Percentiles rank a stretch among this genome's conserved stretches.
These are phyloP conservation scores for Octodon degus DNA, from an alignment of 2,113 vertebrate species.

Conservation along the genomic window DNA sequence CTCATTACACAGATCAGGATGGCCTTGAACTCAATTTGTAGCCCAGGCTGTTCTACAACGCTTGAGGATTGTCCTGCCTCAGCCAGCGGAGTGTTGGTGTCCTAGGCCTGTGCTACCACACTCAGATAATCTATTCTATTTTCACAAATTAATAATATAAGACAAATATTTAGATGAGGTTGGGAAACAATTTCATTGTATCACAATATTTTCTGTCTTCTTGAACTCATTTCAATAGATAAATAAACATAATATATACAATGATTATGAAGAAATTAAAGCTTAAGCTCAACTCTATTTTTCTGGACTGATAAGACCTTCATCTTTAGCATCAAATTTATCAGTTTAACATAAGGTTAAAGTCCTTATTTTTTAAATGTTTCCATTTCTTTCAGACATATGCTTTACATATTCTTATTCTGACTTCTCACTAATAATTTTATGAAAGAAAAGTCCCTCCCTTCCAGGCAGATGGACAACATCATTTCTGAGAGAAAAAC, in stretches of 20 bases:
- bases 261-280: slow-evolving; percentile 31
- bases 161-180: slow-evolving; percentile 39
- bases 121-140: not conserved
- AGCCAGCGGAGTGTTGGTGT: too few relatives aligned
- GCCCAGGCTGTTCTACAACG: too few relatives aligned
- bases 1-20: too few relatives aligned
- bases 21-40: too few relatives aligned
- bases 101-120: too few relatives aligned
- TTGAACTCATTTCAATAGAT: slow-evolving; percentile 28
- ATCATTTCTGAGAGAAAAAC: not conserved
- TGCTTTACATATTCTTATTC: not conserved
- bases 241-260: slow-evolving; percentile 21
- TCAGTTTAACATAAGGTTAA: not conserved
- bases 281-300: not conserved
- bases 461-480: not conserved
- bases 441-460: not conserved
- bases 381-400: not conserved
- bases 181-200: not conserved
- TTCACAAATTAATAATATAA: slow-evolving; percentile 47
- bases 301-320: not conserved
- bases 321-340: not conserved
- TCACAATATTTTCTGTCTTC: not conserved
- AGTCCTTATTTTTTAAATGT: not conserved
- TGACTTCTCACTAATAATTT: not conserved
- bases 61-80: too few relatives aligned